A percentile compares a stretch with the other conserved stretches of the same genome.
Evolutionary conservation across 2,797 vertebrate species (phyloP).

Genomic region (Myiotriccus ornatus): DNA sequence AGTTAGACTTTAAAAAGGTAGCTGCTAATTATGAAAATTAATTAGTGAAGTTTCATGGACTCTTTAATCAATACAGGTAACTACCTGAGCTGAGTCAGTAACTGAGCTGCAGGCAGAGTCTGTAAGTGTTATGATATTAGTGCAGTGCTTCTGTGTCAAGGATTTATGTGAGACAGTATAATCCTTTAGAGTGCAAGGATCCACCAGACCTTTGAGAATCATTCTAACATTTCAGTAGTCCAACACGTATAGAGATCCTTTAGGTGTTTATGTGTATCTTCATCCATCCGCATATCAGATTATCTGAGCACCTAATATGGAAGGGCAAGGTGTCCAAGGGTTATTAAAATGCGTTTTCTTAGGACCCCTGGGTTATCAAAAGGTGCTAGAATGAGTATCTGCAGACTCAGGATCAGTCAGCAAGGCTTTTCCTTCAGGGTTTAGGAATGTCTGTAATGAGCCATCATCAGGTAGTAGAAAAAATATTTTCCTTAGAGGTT

Average conservation of each 20-base stretch:
- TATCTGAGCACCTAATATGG: not conserved
- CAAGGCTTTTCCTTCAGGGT: not conserved
- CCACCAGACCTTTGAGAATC: not conserved
- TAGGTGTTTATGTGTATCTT: not conserved
- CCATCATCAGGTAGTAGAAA: not conserved
- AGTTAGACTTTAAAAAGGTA: constrained; percentile 50
- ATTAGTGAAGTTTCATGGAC: not conserved
- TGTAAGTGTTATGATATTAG: not conserved
- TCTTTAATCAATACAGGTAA: not conserved
- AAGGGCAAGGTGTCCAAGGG: not conserved
- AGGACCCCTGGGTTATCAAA: not conserved
- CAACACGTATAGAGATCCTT: not conserved
- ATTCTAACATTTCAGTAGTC: not conserved
- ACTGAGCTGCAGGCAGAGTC: not conserved
- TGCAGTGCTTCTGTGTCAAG: not conserved
- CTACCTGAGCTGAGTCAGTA: constrained; percentile 22
- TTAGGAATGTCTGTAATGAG: not conserved
- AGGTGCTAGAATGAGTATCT: not conserved
- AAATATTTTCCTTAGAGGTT: not conserved
- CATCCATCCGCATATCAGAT: not conserved
- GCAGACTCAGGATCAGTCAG: not conserved
- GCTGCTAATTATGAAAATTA: constrained; percentile 57
- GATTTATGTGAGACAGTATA: not conserved
- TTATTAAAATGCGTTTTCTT: not conserved
- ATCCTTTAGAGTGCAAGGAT: not conserved